Conservation (phyloP, 2,113 vertebrate species). For the Nesoenas mayeri region DNA sequence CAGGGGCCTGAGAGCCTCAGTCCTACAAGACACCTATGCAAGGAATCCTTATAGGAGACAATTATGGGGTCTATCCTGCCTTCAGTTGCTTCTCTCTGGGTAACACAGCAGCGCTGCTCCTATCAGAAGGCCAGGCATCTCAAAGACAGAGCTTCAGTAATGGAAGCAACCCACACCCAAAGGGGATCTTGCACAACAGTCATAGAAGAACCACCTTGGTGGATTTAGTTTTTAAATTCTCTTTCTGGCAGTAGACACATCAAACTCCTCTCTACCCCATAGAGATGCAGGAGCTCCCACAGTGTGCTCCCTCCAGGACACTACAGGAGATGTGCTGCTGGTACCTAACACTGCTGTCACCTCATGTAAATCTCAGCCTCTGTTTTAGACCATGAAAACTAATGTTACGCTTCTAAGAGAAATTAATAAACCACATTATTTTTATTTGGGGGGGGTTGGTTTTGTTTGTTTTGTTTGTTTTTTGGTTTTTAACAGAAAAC, state of each 20-base stretch:
- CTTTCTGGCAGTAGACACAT: background rate
- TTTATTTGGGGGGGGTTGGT: background rate
- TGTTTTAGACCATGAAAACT: background rate
- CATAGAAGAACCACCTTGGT: background rate
- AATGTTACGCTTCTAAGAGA: background rate
- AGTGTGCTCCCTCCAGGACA: fast-evolving
- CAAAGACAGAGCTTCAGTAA: background rate
- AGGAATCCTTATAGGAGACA: background rate
- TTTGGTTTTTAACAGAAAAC: background rate
- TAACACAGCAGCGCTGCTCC: background rate
- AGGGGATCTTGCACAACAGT: background rate
- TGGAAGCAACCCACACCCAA: background rate
- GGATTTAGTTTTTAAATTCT: background rate
- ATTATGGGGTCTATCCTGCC: background rate
- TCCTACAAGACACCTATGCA: background rate
- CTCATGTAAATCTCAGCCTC: background rate
- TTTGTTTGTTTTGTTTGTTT: too few relatives aligned
- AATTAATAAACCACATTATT: background rate
- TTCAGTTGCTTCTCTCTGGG: background rate
- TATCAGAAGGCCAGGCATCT: background rate
- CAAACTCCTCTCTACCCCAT: background rate
- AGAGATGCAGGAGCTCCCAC: background rate
- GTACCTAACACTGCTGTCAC: background rate
- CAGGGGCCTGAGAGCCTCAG: background rate
- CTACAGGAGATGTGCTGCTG: background rate